phyloP scores from a whole-genome alignment of 2,888 invertebrate species.

The Ctena decussata region DNA sequence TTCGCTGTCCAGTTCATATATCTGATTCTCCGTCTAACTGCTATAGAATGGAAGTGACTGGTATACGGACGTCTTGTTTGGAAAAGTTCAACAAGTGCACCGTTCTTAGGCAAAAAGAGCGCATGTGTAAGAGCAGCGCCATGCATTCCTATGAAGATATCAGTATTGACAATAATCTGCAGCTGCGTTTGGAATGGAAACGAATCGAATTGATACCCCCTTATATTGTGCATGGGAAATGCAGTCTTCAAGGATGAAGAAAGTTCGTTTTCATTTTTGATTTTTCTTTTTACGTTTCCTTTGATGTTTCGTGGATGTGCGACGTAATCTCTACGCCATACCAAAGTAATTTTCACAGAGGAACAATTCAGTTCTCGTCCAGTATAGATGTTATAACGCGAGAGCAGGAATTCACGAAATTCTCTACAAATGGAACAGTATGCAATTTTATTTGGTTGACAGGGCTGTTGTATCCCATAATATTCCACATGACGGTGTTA shows the following conservation, averaged over 20 bases:
- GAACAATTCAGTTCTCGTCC: slow-evolving; percentile 71
- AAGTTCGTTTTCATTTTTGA: slow-evolving; percentile 83
- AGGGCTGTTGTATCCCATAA: slow-evolving; percentile 80
- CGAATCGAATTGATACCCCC: slow-evolving; percentile 78
- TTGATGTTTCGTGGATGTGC: slow-evolving; percentile 84
- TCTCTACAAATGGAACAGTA: slow-evolving; percentile 75
- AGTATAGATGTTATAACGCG: slow-evolving; percentile 49
- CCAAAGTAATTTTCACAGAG: slow-evolving; percentile 73
- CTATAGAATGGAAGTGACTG: slow-evolving; percentile 74
- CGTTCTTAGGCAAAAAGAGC: slow-evolving; percentile 80
- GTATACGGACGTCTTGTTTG: slow-evolving; percentile 68
- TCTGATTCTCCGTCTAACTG: slow-evolving; percentile 31
- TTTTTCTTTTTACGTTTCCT: slow-evolving; percentile 81
- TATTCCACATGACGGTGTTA: slow-evolving; percentile 76
- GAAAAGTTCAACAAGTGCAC: slow-evolving; percentile 81
- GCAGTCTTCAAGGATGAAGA: slow-evolving; percentile 53
- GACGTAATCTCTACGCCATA: slow-evolving; percentile 84
- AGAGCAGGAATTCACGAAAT: slow-evolving; percentile 81
- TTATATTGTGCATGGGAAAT: slow-evolving; percentile 64
- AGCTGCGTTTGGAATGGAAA: slow-evolving; percentile 80
- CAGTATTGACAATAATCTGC: slow-evolving; percentile 72
- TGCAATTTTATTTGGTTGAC: slow-evolving; percentile 69
- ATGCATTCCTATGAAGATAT: slow-evolving; percentile 85
- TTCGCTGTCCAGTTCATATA: slow-evolving; percentile 25
- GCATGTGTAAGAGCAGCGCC: slow-evolving; percentile 84